Evolutionary conservation across 2,888 invertebrate species (phyloP), one percentile per base, ranked within the genome.

Genomic region (Gryllus longicercus): DNA sequence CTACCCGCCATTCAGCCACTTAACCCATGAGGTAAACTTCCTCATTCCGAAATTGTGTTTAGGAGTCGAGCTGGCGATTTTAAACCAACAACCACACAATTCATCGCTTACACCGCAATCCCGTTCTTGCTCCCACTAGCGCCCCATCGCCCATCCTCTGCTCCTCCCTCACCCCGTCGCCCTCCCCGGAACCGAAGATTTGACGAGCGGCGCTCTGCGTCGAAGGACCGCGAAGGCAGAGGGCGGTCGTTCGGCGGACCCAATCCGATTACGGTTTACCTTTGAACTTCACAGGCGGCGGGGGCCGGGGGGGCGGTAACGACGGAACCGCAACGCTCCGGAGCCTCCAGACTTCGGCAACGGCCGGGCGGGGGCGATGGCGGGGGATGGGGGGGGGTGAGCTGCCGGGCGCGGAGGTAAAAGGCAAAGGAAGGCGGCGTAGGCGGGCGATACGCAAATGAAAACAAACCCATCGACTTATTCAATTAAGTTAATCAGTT

Each of bases 381-480:
- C 25, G 23, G 38, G 51, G 11, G 25, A n/a, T 38, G 78, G 11
- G 78, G 21, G n/a, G 25, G 78, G 21, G 21, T 11, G 49, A 21
- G 50, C 50, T 38, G 78, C 38, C 21, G 38, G 25, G 12, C 4
- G 25, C 63, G 25, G 78, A 38, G 51, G 76, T 76, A 76, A 76
- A 18, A 38, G 23, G 23, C 21, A 51, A 14, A 74, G 75, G 80
- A 63, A 14, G 63, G 76, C 49, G 14, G 50, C 23, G 38, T 11
- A 21, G 78, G 75, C 74, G 23, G 75, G 38, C 75, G 38, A 18
- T 18, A 50, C 21, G 79, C 50, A 49, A 77, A 77, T 63, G 63
- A 63, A 63, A 63, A 63, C 63, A 63, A 63, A 63, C 63, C 63
- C 63, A 63, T 63, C 63, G 63, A 14, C 63, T 63, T 63, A 63